Base-by-base conservation (phyloP, 2,888 invertebrate genomes). In the Tryphoninae sp. region DNA sequence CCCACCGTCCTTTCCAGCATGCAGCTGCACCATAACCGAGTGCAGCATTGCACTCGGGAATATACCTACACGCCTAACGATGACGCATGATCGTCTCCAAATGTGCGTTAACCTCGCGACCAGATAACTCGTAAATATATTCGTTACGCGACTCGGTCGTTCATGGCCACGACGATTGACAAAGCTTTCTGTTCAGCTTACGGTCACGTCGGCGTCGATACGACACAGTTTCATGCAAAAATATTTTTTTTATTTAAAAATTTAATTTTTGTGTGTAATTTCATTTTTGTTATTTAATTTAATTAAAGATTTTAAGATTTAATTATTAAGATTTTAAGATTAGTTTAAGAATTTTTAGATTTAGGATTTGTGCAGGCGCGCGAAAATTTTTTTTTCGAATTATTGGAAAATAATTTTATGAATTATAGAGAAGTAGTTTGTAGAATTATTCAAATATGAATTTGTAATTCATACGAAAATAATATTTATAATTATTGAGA, bases 1-100 rank as follows among this genome's bases (percentile, higher is more conserved):
- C 73, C 78, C 67, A 73, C 59, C 73, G 51, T 42, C 45, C 40
- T 78, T 64, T 61, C 49, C 51, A 51, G n/a, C 58, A 67, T 53
- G 78, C 78, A 78, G 78, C 78, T 78, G 78, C 72, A 68, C 58
- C 40, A 49, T 62, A 72, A 51, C 58, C 33, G 33, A 33, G 58
- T 23, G 16, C 51, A 67, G 40, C 67, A 65, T 73, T 72, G 19
- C 40, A 62, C 51, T 78, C 73, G 22, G 61, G 42, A 67, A 67
- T 78, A 45, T 73, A 67, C 67, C 78, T 67, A 61, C 78, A 78
- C 73, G 33, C 51, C 51, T 73, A 78, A 78, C 73, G 67, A 78
- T 78, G 78, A 78, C 65, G 73, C 78, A 73, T 78, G 19, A 40
- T 67, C 13, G 53, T 42, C 58, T 58, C 23, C 16, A 69, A 69